Evolutionary conservation across 2,888 invertebrate genomes (phyloP).

Genomic region (Ichneumoninae sp.): DNA sequence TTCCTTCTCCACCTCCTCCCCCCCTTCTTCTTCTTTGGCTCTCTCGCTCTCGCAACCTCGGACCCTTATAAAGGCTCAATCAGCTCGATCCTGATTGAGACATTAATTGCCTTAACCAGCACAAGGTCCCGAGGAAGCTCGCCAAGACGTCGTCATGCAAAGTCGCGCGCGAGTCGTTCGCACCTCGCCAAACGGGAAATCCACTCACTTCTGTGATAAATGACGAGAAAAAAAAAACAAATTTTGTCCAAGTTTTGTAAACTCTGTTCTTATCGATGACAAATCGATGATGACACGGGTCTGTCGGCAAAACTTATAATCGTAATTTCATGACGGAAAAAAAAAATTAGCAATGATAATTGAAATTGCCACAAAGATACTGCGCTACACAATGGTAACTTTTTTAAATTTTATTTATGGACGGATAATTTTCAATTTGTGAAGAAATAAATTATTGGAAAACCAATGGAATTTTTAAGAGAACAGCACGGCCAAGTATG

Average conservation of each 20-base stretch:
- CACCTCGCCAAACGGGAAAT: neutral
- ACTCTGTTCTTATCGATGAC: too few species aligned
- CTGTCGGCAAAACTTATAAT: too few species aligned
- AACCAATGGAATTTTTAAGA: too few species aligned
- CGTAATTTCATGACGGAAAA: neutral
- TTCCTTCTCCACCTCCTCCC: conserved; percentile 12
- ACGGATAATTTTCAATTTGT: neutral
- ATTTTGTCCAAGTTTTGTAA: too few species aligned
- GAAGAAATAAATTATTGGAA: neutral
- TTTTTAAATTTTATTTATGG: too few species aligned
- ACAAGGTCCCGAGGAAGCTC: conserved; percentile 74
- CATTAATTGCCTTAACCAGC: conserved; percentile 82
- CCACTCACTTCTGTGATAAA: neutral
- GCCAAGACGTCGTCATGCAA: conserved; percentile 6
- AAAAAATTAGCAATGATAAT: neutral
- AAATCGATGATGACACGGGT: too few species aligned
- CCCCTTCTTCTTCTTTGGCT: neutral
- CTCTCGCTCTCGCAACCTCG: conserved; percentile 17
- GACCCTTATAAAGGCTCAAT: conserved; percentile 81
- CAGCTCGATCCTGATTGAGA: conserved; percentile 80
- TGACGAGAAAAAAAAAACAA: neutral
- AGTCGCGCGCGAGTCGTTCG: conserved; percentile 6
- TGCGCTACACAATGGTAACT: too few species aligned
- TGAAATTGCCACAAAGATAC: neutral
- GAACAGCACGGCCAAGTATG: too few species aligned